Base-by-base conservation (phyloP, 2,888 invertebrate species). In the Serripes groenlandicus region DNA sequence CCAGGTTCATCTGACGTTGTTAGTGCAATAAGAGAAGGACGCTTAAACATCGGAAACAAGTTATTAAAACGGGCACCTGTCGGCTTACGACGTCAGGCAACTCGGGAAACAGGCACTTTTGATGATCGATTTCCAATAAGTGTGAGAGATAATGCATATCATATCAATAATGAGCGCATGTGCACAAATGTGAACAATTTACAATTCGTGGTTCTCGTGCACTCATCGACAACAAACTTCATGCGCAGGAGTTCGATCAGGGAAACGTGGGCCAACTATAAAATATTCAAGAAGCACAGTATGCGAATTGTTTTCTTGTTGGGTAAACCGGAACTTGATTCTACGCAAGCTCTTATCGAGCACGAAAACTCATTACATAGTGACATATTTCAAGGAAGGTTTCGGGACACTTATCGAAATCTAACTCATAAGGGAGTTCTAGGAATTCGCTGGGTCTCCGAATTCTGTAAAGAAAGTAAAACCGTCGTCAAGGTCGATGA, bases 321-420 rank as follows among this genome's bases (percentile, higher is more conserved):
- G 37, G 92, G 93, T 0, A 49, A 74, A 35, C 80, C 90, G 9
- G 49, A 66, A 34, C 81, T 89, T 64, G 77, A 74, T 18, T 73
- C 84, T 1, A 85, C 87, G 3, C 91, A 91, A 79, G 68, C 81
- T 0, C 68, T 86, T 26, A 85, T 92, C 21, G 90, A 91, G 74
- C 90, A 91, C 56, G 92, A 92, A 75, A 90, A 85, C 56, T 69
- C 78, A 1, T 68, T 89, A 0, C 86, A 90, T 72, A 79, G 85
- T 7, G 93, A 93, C 75, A 89, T 92, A 21, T 86, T 93, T n/a
- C 92, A 93, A 71, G 92, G 92, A 1, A 71, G 90, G 7, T 93
- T 92, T 79, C 28, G 78, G 21, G 93, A 93, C 70, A 75, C 89
- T 0, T 92, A 92, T 75, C 86, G 72, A 35, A 92, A 93, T 81